These are phyloP conservation scores for Scaptodrosophila latifasciaeformis DNA, from an alignment of 2,888 invertebrate species.

Conservation along the genomic window DNA sequence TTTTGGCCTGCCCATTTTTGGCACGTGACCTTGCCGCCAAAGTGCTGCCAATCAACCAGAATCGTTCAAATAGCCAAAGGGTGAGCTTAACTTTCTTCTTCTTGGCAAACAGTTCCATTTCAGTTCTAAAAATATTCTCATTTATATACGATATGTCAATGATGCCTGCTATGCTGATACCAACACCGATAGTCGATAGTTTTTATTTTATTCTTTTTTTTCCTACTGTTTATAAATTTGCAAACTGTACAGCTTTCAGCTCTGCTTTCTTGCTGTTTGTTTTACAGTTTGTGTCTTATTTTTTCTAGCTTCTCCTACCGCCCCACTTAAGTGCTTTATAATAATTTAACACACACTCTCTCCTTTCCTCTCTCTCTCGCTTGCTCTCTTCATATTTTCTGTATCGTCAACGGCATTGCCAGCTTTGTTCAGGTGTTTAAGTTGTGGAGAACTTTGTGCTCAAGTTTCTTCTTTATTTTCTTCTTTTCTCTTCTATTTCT, in stretches of 20 bases:
- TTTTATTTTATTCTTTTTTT: too few relatives aligned
- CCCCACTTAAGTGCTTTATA: conserved; percentile 57
- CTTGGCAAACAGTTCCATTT: conserved; percentile 54
- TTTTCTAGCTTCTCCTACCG: too few relatives aligned
- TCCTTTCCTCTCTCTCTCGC: neutral
- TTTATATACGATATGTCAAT: too few relatives aligned
- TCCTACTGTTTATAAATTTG: conserved; percentile 31
- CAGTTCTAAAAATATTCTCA: too few relatives aligned
- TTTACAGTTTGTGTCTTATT: too few relatives aligned
- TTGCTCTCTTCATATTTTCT: neutral
- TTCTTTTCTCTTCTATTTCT: too few relatives aligned
- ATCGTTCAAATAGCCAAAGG: too few relatives aligned
- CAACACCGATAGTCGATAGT: too few relatives aligned
- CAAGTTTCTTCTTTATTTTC: too few relatives aligned
- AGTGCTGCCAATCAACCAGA: neutral
- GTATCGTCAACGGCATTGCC: neutral
- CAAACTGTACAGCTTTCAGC: neutral
- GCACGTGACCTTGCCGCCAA: conserved; percentile 22
- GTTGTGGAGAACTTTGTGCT: too few relatives aligned
- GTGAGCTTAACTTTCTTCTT: conserved; percentile 51
- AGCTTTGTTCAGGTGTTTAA: conserved; percentile 46
- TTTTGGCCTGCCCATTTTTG: neutral
- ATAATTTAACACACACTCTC: conserved; percentile 53
- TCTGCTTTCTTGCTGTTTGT: neutral
- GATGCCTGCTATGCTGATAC: too few relatives aligned